These are phyloP conservation scores for Sminthurinus aureus DNA, from an alignment of 2,888 invertebrate species.

Conservation along the genomic window DNA sequence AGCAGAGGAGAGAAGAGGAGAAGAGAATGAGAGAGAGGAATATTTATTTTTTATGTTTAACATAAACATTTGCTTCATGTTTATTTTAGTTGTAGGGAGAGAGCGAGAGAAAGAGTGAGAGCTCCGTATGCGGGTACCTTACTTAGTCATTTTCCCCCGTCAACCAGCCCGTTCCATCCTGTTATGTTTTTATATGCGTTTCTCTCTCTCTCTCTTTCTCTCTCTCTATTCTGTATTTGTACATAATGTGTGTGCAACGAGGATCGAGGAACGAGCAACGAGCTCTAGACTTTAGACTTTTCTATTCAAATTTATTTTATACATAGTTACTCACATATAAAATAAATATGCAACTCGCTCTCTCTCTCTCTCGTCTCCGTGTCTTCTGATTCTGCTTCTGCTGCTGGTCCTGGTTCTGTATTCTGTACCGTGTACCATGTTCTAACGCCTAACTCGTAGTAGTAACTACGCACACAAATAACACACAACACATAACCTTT, in stretches of 20 bases:
- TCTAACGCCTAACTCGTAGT: background rate
- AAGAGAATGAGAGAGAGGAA: constrained; percentile 44
- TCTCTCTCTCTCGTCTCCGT: background rate
- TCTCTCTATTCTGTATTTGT: background rate
- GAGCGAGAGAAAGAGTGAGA: background rate
- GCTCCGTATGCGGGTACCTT: constrained; percentile 32
- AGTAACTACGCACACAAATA: too few species aligned
- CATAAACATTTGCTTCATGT: constrained; percentile 60
- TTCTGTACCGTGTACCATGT: background rate
- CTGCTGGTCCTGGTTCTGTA: background rate
- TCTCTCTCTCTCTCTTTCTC: constrained; percentile 24
- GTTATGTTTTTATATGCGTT: background rate
- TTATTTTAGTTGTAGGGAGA: constrained; percentile 55
- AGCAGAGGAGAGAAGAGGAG: constrained; percentile 13
- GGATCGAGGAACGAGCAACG: too few species aligned
- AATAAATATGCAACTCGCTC: constrained; percentile 4
- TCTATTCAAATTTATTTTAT: constrained; percentile 18
- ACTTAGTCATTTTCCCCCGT: constrained; percentile 35
- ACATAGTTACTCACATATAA: constrained; percentile 8
- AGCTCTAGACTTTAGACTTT: background rate
- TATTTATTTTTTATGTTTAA: constrained; percentile 60
- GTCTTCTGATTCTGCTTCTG: background rate
- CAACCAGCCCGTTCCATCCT: constrained; percentile 35
- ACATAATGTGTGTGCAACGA: background rate
- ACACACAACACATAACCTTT: too few species aligned